Percentiles rank a stretch among this genome's conserved stretches.
These are phyloP conservation scores for Formica selysi DNA, from an alignment of 1,140 invertebrate genomes.

Conservation along the genomic window DNA sequence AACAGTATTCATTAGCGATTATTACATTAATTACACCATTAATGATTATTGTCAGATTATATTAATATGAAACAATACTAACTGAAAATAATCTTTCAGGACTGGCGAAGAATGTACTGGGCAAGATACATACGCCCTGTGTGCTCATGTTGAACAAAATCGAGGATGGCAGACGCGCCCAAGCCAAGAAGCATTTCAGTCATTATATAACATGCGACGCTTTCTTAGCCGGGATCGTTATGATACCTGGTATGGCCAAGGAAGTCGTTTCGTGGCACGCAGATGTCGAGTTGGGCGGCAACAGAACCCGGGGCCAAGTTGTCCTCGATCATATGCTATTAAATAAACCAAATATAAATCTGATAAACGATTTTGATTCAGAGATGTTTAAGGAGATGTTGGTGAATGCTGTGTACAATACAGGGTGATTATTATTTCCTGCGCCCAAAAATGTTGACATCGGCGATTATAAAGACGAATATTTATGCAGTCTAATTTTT, in stretches of 20 bases:
- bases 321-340: constrained; percentile 87
- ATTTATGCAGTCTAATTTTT: neutral
- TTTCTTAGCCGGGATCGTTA: constrained; percentile 86
- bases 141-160: constrained; percentile 87
- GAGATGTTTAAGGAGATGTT: constrained; percentile 86
- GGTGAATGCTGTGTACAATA: constrained; percentile 78
- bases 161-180: constrained; percentile 84
- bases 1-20: neutral
- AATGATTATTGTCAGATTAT: neutral
- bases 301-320: constrained; percentile 88
- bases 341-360: constrained; percentile 86
- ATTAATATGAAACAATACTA: constrained; percentile 45
- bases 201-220: constrained; percentile 87
- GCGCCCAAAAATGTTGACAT: neutral
- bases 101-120: constrained; percentile 87
- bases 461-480: neutral
- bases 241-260: constrained; percentile 83
- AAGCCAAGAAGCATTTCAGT: constrained; percentile 79
- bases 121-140: constrained; percentile 81
- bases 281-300: constrained; percentile 87
- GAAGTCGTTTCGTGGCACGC: constrained; percentile 82
- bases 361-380: constrained; percentile 87
- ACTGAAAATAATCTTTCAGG: constrained; percentile 82
- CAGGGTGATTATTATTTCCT: neutral
- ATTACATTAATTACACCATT: no score